These are phyloP conservation scores for Acronicta leporina DNA, from an alignment of 2,888 invertebrate genomes.

Conservation along the genomic window DNA sequence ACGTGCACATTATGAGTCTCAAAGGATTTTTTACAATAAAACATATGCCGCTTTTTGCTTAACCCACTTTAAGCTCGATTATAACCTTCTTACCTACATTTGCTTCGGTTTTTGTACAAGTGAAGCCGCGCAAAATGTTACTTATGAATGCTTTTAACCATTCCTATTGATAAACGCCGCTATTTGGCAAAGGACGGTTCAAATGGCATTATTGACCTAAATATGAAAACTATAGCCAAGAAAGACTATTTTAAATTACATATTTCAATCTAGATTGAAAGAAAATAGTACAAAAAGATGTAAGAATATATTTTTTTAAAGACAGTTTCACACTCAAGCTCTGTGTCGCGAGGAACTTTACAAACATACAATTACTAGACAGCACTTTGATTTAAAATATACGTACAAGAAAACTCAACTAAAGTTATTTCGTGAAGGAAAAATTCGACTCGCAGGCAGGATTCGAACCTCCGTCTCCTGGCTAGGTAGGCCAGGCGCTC, in stretches of 20 bases:
- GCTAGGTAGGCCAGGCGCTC: no score
- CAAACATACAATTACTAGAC: no score
- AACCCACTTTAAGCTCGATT: constrained; percentile 88
- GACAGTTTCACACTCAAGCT: no score
- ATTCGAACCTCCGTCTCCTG: no score
- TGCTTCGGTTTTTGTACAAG: constrained; percentile 81
- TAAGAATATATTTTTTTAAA: no score
- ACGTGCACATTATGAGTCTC: constrained; percentile 84
- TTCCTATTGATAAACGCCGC: constrained; percentile 43
- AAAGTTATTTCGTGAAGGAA: no score
- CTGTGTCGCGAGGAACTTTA: no score
- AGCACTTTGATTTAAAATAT: no score
- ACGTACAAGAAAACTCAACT: no score
- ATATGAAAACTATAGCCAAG: not conserved
- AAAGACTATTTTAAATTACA: not conserved
- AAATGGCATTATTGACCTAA: constrained; percentile 38
- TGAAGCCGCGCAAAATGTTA: constrained; percentile 63
- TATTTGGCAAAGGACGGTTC: constrained; percentile 16
- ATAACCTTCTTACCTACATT: constrained; percentile 89
- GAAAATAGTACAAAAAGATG: no score
- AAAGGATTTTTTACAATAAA: constrained; percentile 87
- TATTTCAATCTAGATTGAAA: no score
- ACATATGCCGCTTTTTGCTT: constrained; percentile 88
- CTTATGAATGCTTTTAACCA: constrained; percentile 51
- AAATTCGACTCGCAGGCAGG: no score